A percentile compares a stretch with the other conserved stretches of the same genome.
phyloP scores from a whole-genome alignment of 2,113 vertebrate species.

The Dromas ardeola region DNA sequence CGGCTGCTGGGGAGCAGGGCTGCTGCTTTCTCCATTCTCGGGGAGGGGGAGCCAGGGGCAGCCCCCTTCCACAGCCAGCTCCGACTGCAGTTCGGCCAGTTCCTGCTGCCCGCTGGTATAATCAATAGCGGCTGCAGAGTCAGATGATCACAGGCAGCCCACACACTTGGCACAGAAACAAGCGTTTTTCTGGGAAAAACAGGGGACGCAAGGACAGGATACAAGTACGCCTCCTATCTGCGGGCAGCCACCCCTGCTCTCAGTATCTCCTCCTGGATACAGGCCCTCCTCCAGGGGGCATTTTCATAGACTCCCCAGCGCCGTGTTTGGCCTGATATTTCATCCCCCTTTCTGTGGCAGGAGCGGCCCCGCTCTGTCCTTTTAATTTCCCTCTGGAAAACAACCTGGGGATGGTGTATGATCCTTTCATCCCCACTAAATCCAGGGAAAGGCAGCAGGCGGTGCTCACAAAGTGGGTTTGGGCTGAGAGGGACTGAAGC shows the following conservation, averaged over 20 bases:
- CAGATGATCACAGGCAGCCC: neutral
- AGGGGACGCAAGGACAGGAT: neutral
- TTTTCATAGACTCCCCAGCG: rapidly evolving
- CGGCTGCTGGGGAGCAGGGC: rapidly evolving
- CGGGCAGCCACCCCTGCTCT: neutral
- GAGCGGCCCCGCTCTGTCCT: neutral
- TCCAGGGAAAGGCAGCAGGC: neutral
- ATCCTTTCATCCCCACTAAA: neutral
- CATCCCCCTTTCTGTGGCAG: neutral
- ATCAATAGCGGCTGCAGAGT: neutral
- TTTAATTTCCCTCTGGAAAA: neutral
- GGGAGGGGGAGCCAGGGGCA: neutral
- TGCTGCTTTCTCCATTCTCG: rapidly evolving
- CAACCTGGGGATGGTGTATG: rapidly evolving
- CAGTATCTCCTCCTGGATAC: neutral
- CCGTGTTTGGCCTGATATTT: neutral
- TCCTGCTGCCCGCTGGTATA: neutral
- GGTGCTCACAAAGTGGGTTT: rapidly evolving
- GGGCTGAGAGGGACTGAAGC: neutral
- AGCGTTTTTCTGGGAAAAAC: neutral
- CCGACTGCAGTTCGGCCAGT: neutral
- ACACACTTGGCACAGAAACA: neutral
- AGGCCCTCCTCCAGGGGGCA: neutral
- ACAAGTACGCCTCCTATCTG: neutral
- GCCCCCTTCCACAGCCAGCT: neutral